A percentile compares a stretch with the other conserved stretches of the same genome.
These are phyloP conservation scores for Leucopsar rothschildi DNA, from an alignment of 2,113 vertebrate species.

Conservation along the genomic window DNA sequence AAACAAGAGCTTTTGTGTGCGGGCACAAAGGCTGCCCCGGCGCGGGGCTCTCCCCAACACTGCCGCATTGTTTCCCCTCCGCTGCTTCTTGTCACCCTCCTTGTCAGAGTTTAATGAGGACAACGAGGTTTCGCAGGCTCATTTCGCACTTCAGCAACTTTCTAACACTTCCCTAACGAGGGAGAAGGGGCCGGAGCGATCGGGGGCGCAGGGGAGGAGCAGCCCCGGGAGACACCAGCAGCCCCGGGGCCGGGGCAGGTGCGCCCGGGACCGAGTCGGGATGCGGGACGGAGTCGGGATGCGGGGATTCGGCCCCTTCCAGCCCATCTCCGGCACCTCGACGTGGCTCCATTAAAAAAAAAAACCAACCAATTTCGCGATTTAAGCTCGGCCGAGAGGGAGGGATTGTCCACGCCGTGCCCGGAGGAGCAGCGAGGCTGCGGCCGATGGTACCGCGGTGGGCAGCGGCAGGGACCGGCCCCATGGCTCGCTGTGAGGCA, in stretches of 20 bases:
- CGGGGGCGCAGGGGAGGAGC: neutral
- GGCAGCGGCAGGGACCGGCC: neutral
- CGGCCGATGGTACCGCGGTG: neutral
- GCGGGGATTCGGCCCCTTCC: neutral
- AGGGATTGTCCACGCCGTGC: neutral
- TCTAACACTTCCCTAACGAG: conserved; percentile 91
- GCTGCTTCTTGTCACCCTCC: conserved; percentile 89
- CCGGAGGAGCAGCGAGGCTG: neutral
- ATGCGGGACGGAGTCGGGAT: neutral
- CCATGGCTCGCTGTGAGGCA: neutral
- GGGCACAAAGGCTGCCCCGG: conserved; percentile 81
- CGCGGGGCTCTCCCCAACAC: conserved; percentile 80
- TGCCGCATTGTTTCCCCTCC: conserved; percentile 86
- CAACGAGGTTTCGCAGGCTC: conserved; percentile 83
- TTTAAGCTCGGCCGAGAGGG: neutral
- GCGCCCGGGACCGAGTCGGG: neutral
- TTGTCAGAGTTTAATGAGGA: conserved; percentile 96
- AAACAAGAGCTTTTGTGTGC: conserved; percentile 89
- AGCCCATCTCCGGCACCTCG: neutral
- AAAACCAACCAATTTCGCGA: neutral
- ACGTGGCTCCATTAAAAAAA: neutral
- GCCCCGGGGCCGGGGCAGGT: neutral
- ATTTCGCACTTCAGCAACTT: conserved; percentile 94
- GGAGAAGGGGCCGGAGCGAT: conserved; percentile 23
- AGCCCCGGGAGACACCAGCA: neutral